phyloP scores from a whole-genome alignment of 2,113 vertebrate species.

The Macrotus californicus region DNA sequence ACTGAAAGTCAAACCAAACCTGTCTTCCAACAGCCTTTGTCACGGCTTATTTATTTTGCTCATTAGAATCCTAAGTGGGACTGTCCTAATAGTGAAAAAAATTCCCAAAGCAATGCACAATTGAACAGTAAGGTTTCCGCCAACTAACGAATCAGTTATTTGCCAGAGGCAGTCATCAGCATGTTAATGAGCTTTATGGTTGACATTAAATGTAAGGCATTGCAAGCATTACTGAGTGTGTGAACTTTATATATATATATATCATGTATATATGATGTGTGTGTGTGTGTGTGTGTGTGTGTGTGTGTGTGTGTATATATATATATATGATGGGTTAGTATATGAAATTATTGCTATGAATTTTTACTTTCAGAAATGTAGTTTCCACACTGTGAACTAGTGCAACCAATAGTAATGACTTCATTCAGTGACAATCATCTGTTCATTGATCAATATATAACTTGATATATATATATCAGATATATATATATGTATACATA shows the following conservation, averaged over 20 bases:
- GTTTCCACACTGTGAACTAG: not conserved
- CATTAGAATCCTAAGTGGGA: not conserved
- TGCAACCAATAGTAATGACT: not conserved
- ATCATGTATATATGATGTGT: too few species aligned
- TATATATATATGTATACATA: too few species aligned
- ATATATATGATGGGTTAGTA: not conserved
- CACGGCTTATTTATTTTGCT: constrained; percentile 29
- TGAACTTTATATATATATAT: not conserved
- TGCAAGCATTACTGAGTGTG: not conserved
- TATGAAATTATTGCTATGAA: not conserved
- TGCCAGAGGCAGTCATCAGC: not conserved
- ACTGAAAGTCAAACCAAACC: not conserved
- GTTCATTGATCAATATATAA: not conserved
- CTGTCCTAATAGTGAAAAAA: not conserved
- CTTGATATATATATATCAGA: too few species aligned
- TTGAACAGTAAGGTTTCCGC: not conserved
- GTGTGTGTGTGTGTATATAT: too few species aligned
- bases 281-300: too few species aligned
- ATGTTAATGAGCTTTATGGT: not conserved
- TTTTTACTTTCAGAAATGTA: not conserved
- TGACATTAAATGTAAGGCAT: not conserved
- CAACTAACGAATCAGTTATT: not conserved
- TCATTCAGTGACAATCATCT: not conserved
- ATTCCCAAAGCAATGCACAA: constrained; percentile 7
- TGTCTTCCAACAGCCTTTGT: not conserved